A percentile compares a stretch with the other conserved stretches of the same genome.
These are phyloP conservation scores for Ischnura elegans DNA, from an alignment of 2,888 invertebrate species.

Conservation along the genomic window DNA sequence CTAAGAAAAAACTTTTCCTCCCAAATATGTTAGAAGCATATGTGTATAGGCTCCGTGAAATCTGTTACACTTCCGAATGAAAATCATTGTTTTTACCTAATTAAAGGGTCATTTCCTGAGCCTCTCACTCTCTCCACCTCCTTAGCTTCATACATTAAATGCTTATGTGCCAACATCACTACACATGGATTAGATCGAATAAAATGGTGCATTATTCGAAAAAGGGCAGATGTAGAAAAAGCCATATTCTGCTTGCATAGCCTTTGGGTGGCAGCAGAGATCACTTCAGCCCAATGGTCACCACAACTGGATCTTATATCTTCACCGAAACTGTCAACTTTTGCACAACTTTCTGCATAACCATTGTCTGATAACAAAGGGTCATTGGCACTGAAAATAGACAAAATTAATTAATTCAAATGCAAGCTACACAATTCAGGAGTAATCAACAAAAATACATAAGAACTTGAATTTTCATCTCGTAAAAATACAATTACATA, in stretches of 20 bases:
- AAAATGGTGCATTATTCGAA: conserved; percentile 42
- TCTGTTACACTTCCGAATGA: no score
- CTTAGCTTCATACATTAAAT: conserved; percentile 76
- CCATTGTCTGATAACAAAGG: background rate
- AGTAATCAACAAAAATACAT: no score
- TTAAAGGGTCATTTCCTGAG: conserved; percentile 77
- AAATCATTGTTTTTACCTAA: conserved; percentile 74
- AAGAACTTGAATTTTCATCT: no score
- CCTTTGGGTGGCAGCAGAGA: background rate
- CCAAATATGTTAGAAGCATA: no score
- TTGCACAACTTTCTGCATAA: background rate
- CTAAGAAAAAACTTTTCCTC: no score
- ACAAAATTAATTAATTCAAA: background rate
- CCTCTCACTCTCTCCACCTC: conserved; percentile 78
- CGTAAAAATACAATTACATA: no score
- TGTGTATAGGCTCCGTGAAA: no score
- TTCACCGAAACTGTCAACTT: background rate
- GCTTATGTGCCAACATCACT: background rate
- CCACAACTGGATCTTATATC: background rate
- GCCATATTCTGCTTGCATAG: conserved; percentile 42
- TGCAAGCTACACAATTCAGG: background rate
- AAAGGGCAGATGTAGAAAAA: conserved; percentile 39
- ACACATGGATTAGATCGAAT: conserved; percentile 1
- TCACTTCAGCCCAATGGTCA: conserved; percentile 21
- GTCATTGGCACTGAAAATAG: background rate